Percentiles rank a stretch among this genome's conserved stretches.
These are phyloP conservation scores for Trachops cirrhosus DNA, from an alignment of 2,797 vertebrate genomes.

Conservation along the genomic window DNA sequence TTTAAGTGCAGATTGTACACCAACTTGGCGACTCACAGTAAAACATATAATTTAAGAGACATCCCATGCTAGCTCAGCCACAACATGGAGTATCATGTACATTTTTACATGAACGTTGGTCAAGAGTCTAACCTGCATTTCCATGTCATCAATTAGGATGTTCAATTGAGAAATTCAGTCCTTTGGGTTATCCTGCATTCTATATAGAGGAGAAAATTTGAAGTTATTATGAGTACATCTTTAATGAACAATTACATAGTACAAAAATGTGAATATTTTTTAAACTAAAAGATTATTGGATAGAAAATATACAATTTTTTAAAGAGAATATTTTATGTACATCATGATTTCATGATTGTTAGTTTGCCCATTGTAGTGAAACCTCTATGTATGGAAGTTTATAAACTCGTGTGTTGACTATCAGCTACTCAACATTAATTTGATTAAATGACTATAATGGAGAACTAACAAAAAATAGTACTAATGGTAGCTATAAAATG, in stretches of 20 bases:
- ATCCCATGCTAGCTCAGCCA: background rate
- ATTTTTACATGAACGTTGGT: background rate
- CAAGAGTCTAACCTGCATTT: background rate
- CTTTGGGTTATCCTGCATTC: background rate
- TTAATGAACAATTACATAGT: background rate
- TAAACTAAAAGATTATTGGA: background rate
- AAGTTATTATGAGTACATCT: background rate
- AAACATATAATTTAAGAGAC: background rate
- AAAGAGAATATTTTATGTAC: background rate
- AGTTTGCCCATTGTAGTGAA: background rate
- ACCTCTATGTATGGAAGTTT: background rate
- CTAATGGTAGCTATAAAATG: conserved; percentile 39
- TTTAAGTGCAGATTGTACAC: background rate
- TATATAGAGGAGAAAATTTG: background rate
- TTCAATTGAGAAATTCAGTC: background rate
- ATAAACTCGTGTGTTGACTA: conserved; percentile 20
- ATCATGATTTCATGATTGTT: background rate
- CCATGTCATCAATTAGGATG: background rate
- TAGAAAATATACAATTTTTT: background rate
- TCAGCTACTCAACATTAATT: conserved; percentile 44
- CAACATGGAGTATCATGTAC: background rate
- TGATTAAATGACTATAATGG: conserved; percentile 39
- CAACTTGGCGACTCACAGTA: background rate
- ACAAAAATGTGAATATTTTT: background rate
- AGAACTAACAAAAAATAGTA: conserved; percentile 25